Evolutionary conservation across 2,113 vertebrate genomes (phyloP).

Genomic region (Bubo bubo): DNA sequence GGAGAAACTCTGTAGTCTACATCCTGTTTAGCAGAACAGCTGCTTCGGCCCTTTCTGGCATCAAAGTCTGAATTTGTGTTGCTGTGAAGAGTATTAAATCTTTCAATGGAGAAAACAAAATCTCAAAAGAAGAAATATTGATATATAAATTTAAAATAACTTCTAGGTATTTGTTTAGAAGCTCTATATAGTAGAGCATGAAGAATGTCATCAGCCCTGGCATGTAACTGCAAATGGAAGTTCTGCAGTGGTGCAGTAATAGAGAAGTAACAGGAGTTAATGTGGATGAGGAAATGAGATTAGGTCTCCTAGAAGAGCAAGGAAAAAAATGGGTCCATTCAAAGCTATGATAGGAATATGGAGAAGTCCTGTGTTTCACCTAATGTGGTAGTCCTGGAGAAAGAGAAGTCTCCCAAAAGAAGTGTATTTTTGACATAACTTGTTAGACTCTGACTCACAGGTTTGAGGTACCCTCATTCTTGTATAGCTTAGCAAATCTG

Average conservation of each 20-base stretch:
- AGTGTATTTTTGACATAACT: not conserved
- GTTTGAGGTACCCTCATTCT: not conserved
- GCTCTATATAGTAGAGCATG: not conserved
- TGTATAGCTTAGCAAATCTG: not conserved
- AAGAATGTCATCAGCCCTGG: not conserved
- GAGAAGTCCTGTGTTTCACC: not conserved
- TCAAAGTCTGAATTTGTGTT: not conserved
- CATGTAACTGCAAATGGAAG: not conserved
- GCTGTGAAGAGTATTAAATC: not conserved
- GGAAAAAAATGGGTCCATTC: not conserved
- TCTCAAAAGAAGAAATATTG: not conserved
- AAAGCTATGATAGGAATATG: not conserved
- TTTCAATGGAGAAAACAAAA: not conserved
- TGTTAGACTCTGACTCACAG: not conserved
- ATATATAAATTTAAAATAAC: not conserved
- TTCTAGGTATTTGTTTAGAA: not conserved
- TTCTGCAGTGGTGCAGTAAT: not conserved
- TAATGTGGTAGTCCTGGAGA: not conserved
- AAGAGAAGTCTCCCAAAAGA: not conserved
- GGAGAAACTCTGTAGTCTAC: not conserved
- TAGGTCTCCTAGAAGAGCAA: not conserved
- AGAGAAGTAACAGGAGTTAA: not conserved
- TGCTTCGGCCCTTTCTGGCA: not conserved
- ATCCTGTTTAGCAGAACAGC: not conserved
- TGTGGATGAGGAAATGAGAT: not conserved